phyloP scores from a whole-genome alignment of 2,113 vertebrate species.

The Oncorhynchus mykiss region DNA sequence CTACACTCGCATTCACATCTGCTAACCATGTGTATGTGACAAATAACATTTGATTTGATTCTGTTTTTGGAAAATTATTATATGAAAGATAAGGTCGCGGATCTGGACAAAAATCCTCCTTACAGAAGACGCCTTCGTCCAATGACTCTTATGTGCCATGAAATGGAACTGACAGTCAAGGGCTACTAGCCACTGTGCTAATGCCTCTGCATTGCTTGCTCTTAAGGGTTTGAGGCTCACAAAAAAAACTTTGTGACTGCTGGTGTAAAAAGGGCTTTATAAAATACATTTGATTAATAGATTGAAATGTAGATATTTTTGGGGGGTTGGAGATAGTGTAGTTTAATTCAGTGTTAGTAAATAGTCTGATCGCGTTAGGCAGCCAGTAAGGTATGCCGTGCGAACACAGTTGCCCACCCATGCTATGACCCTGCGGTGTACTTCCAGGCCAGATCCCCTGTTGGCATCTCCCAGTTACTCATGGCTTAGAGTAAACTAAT shows the following conservation, averaged over 20 bases:
- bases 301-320: background rate
- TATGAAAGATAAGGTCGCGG: too few relatives aligned
- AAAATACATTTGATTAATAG: background rate
- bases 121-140: too few relatives aligned
- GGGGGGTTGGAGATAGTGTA: background rate
- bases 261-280: background rate
- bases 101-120: too few relatives aligned
- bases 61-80: too few relatives aligned
- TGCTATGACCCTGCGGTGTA: background rate
- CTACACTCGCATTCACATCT: too few relatives aligned
- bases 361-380: background rate
- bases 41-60: too few relatives aligned
- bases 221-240: too few relatives aligned
- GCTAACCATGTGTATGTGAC: too few relatives aligned
- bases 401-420: background rate
- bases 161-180: too few relatives aligned
- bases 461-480: slow-evolving; percentile 3
- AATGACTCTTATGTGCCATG: too few relatives aligned
- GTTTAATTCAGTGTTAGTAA: background rate
- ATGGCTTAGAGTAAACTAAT: slow-evolving; percentile 4
- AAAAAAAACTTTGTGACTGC: background rate
- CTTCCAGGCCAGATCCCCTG: background rate
- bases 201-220: too few relatives aligned
- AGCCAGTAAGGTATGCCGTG: background rate
- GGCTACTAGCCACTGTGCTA: too few relatives aligned